Base-by-base conservation (phyloP, 2,888 invertebrate genomes). In the Parelbella ahira region DNA sequence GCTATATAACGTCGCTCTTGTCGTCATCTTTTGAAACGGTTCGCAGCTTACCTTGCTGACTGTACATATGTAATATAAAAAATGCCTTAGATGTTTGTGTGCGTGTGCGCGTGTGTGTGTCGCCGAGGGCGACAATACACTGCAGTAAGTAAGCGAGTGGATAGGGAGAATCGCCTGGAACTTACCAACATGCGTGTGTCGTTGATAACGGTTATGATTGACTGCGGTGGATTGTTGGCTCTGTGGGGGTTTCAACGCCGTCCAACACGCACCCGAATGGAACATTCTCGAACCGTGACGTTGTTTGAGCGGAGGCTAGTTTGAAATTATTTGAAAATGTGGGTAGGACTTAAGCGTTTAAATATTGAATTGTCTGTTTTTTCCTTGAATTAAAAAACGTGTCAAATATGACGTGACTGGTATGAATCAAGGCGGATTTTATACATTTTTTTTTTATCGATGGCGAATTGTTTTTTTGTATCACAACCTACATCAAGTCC, bases 61-160 rank as follows among this genome's bases (percentile, higher is more conserved):
- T 33, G n/a, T n/a, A n/a, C n/a, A 43, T 53, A 50, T 50, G 42
- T 45, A 47, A 52, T 44, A 43, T 52, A 51, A 49, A 48, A 56
- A 66, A 67, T 78, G 79, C 80, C 80, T 79, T 79, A 77, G n/a
- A n/a, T n/a, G n/a, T n/a, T n/a, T n/a, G n/a, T n/a, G n/a, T 67
- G 57, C 50, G 62, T 67, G 64, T 66, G 67, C 50, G 54, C 50
- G 51, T 56, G 30, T 11, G 18, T 23, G 58, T 53, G 57, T 49
- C 63, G 63, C 60, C 60, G 66, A 52, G 55, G 56, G 60, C 54
- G 53, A 54, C 56, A 36, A 27, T 27, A 20, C 33, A 27, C 24
- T 10, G 7, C 30, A 13, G 6, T 11, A 10, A 33, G 8, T n/a
- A 23, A 32, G 19, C 23, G n/a, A n/a, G n/a, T n/a, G n/a, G n/a